Conservation (phyloP, 2,113 vertebrate genomes). For the Ptychochromis oligacanthus region DNA sequence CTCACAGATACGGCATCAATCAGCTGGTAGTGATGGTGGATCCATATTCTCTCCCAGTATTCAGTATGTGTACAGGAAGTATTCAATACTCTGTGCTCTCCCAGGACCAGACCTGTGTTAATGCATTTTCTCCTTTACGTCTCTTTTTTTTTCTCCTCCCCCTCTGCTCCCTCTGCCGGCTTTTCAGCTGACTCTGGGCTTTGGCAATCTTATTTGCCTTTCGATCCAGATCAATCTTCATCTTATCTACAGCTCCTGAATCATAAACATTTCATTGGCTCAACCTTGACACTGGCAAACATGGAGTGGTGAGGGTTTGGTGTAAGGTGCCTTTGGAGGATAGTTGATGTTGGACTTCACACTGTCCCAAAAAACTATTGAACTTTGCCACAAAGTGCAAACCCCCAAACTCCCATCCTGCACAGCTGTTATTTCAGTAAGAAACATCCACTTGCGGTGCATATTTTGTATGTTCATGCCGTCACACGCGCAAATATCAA, state of each 20-base stretch:
- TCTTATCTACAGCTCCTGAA: slow-evolving; percentile 71
- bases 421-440: slow-evolving; percentile 44
- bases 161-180: slow-evolving; percentile 37
- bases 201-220: slow-evolving; percentile 77
- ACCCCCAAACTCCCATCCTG: background rate
- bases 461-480: background rate
- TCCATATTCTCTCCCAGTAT: slow-evolving; percentile 47
- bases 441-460: background rate
- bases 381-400: background rate
- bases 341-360: slow-evolving; percentile 38
- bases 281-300: slow-evolving; percentile 65
- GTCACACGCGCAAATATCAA: slow-evolving; percentile 13
- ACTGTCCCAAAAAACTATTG: slow-evolving; percentile 8
- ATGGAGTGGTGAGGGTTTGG: slow-evolving; percentile 10
- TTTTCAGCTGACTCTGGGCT: slow-evolving; percentile 76
- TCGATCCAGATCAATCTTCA: slow-evolving; percentile 74
- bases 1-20: slow-evolving; percentile 29
- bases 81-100: slow-evolving; percentile 64
- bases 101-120: slow-evolving; percentile 69
- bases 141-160: slow-evolving; percentile 11
- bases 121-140: slow-evolving; percentile 69
- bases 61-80: slow-evolving; percentile 55
- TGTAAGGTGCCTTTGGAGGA: slow-evolving; percentile 35
- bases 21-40: slow-evolving; percentile 42
- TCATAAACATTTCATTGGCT: slow-evolving; percentile 77